A percentile compares a stretch with the other conserved stretches of the same genome.
Conservation (phyloP, 2,888 invertebrate species). For the Camponotus fellah region DNA sequence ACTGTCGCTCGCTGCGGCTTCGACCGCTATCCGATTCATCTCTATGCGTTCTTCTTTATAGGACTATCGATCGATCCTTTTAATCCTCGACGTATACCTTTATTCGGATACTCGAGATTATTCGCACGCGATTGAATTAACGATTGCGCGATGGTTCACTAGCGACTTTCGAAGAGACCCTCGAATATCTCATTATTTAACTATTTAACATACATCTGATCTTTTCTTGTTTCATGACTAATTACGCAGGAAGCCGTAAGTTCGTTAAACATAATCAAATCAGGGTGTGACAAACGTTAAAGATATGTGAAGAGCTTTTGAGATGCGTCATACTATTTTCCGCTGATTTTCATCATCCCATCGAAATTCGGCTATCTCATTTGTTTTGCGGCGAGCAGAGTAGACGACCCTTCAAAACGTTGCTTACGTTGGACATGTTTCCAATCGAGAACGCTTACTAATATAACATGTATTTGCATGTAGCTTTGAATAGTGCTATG, state of each 20-base stretch:
- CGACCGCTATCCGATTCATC: constrained; percentile 40
- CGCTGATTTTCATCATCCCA: constrained; percentile 62
- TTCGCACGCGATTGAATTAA: constrained; percentile 25
- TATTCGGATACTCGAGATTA: constrained; percentile 2
- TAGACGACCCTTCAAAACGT: constrained; percentile 67
- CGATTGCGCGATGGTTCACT: constrained; percentile 71
- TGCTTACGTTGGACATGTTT: constrained; percentile 67
- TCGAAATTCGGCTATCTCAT: constrained; percentile 69
- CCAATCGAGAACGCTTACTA: constrained; percentile 61
- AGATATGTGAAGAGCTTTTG: constrained; percentile 60
- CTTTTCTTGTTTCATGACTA: constrained; percentile 84
- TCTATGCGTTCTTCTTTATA: constrained; percentile 39
- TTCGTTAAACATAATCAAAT: constrained; percentile 83
- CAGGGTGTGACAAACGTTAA: constrained; percentile 71
- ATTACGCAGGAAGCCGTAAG: constrained; percentile 92
- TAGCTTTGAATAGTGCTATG: constrained; percentile 49
- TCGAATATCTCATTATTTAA: constrained; percentile 35
- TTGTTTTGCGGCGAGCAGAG: constrained; percentile 53
- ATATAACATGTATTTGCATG: constrained; percentile 67
- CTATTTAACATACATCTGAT: constrained; percentile 69
- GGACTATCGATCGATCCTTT: constrained; percentile 26
- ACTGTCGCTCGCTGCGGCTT: constrained; percentile 42
- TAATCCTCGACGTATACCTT: neutral
- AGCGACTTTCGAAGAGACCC: constrained; percentile 53
- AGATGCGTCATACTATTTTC: constrained; percentile 63